Evolutionary conservation across 2,797 vertebrate species (phyloP), one percentile per base, ranked within the genome.

Genomic region (Characodon lateralis): DNA sequence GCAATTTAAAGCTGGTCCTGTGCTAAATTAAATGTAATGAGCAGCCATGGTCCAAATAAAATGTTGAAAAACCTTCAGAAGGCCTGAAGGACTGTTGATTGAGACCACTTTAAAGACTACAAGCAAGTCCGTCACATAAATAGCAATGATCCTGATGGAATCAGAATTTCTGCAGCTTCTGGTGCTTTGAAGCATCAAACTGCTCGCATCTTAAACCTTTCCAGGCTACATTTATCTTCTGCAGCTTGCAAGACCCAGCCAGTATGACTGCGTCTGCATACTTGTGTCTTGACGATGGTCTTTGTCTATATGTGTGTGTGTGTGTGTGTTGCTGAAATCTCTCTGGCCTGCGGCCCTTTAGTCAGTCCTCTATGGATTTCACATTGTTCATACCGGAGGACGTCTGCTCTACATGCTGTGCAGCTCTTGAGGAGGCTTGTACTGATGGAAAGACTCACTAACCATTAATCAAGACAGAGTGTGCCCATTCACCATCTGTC

Each of bases 251-350:
- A 93, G 92, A 93, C 87, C 51, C 68, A 89, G 92, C 89, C 89
- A 72, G 92, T 89, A 88, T 84, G 80, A 86, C 65, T 77, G 79
- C 18, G 53, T 78, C 85, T 81, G 81, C 88, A 92, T 94, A 91
- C 91, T 92, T 92, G 86, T 91, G 93, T 94, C 90, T 90, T 20
- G 58, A 83, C 51, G 85, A 92, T 86, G 76, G 85, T 87, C 79
- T 81, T 88, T 90, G 81, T 91, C 26, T 81, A 58, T 61, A 39
- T 79, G 80, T 76, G 75, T 56, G 71, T 18, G 59, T 63, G 28
- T 56, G 53, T 74, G 74, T 70, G 48, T 76, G 77, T 22, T 72
- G 68, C 63, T 88, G 87, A 78, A 68, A 59, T 61, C 26, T 0
- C 75, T 78, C 0, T 78, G 71, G 87, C 89, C 89, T 85, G 81